These are phyloP conservation scores for Suricata suricatta DNA, from an alignment of 2,113 vertebrate genomes.

Conservation along the genomic window DNA sequence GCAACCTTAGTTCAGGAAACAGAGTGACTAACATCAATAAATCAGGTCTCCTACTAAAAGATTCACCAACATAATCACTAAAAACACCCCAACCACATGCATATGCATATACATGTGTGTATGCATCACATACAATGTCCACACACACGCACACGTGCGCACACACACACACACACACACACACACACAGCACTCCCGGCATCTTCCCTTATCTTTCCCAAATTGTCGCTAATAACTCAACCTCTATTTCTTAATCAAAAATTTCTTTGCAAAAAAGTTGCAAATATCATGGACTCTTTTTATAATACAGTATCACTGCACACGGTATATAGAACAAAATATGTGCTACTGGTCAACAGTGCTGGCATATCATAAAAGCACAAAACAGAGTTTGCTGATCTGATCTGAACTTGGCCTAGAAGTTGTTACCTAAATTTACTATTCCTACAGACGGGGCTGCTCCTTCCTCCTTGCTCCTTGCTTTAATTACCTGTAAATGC, in stretches of 20 bases:
- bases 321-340: not conserved
- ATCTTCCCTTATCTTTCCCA: not conserved
- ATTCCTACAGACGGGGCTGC: rapidly evolving
- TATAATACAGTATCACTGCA: not conserved
- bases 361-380: not conserved
- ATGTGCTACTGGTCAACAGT: not conserved
- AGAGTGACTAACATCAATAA: not conserved
- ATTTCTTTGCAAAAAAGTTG: not conserved
- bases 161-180: not conserved
- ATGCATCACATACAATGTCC: not conserved
- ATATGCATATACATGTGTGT: not conserved
- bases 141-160: too few species aligned
- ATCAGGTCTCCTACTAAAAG: not conserved
- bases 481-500: not conserved
- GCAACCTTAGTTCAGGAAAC: not conserved
- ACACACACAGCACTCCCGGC: not conserved
- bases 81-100: not conserved
- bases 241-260: not conserved
- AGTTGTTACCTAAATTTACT: not conserved
- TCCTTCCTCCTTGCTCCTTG: not conserved
- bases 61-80: not conserved
- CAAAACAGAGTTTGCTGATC: not conserved
- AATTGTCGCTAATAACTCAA: not conserved
- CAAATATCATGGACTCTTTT: not conserved
- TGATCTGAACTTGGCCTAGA: not conserved